Evolutionary conservation across 2,888 invertebrate genomes (phyloP).

Genomic region (Troides helena): DNA sequence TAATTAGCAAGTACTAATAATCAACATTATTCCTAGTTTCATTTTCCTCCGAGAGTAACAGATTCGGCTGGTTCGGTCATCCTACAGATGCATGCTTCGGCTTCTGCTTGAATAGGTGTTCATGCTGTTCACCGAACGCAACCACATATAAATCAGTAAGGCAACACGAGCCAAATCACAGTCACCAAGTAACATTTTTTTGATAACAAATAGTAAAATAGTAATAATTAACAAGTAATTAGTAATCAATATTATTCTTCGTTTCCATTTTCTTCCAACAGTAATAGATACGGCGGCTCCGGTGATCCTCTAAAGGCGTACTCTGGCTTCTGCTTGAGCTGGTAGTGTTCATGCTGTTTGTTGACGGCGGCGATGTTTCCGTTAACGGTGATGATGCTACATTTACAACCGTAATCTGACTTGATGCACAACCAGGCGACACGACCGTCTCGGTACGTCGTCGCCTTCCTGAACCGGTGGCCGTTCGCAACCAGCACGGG

Average conservation of each 20-base stretch:
- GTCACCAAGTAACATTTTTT: not conserved
- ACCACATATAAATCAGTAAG: not conserved
- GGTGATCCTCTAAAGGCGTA: not conserved
- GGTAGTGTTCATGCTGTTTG: conserved; percentile 47
- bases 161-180: not conserved
- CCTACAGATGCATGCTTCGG: not conserved
- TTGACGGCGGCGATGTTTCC: conserved; percentile 49
- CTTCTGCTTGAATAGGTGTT: conserved; percentile 43
- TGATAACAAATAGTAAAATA: too few species aligned
- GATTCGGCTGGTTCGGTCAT: not conserved
- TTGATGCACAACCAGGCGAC: conserved; percentile 66
- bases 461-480: conserved; percentile 54
- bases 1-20: not conserved
- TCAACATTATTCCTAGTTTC: not conserved
- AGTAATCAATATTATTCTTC: not conserved
- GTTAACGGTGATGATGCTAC: conserved; percentile 52
- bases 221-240: not conserved
- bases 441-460: conserved; percentile 37
- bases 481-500: conserved; percentile 62
- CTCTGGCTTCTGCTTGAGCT: conserved; percentile 35
- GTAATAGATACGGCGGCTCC: not conserved
- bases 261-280: not conserved
- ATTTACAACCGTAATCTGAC: conserved; percentile 63
- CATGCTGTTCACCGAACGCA: conserved; percentile 47
- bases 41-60: not conserved